Base-by-base conservation (phyloP, 1,140 invertebrate species). In the Dendrolimus kikuchii region DNA sequence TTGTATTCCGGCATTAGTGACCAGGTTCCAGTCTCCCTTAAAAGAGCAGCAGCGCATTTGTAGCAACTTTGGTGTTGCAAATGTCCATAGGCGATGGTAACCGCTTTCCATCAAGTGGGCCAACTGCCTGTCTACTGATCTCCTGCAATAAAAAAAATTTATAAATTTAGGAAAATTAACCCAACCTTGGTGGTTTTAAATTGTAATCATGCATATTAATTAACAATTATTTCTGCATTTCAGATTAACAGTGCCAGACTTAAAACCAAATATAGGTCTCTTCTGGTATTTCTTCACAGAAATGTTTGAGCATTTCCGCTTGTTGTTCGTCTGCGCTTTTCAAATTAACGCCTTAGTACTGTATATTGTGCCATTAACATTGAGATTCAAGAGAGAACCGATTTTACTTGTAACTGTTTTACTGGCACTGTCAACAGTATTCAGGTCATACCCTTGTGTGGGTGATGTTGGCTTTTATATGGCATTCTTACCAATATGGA, bases 231-330 rank as follows among this genome's bases (percentile, higher is more conserved):
- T 55, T 62, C 62, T 58, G 62, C 64, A 40, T 64, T 89, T 56
- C 86, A 94, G 93, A 76, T 89, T 95, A 51, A 91, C 91, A 46
- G 96, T 98, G 23, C 95, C 96, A 36, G 98, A 99, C 88, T 88
- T 99, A 46, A 94, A 96, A 62, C 98, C 98, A 36, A 99, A 99
- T 77, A 95, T 99, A 71, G 98, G 98, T 4, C 87, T 99, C 0
- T 99, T 99, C 81, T 99, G 98, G 98, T 99, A 99, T 80, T 99
- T 99, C 81, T 99, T 99, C 75, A 99, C 97, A 0, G 98, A 99
- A 89, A 98, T 99, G 96, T 99, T 99, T 90, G 98, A 99, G 70
- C 98, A 99, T 84, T 99, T 99, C 72, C 91, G 96, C 49, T 89
- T 93, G 54, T 92, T 99, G 60, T 99, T 99, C 88, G 92, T 99